Percentiles rank a stretch among this genome's conserved stretches.
phyloP scores from a whole-genome alignment of 2,888 invertebrate genomes.

The Orthonevra nobilis region DNA sequence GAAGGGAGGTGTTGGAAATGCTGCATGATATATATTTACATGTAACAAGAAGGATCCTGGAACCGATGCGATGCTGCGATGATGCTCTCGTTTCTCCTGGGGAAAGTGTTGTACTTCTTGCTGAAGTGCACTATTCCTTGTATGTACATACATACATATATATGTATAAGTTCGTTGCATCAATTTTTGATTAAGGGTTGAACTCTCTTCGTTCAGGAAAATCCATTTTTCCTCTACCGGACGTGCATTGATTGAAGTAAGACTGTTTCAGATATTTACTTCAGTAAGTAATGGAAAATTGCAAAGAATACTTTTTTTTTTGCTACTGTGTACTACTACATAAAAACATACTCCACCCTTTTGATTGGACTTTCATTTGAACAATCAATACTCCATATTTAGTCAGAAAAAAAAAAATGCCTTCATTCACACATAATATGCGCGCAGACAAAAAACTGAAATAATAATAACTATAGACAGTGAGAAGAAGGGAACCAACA shows the following conservation, averaged over 20 bases:
- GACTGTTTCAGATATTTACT: constrained; percentile 50
- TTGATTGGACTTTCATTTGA: neutral
- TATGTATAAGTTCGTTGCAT: constrained; percentile 63
- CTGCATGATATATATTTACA: constrained; percentile 60
- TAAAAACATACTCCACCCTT: constrained; percentile 47
- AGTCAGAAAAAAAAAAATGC: constrained; percentile 5
- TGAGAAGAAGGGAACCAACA: constrained; percentile 23
- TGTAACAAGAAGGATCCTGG: constrained; percentile 57
- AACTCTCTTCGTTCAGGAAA: constrained; percentile 29
- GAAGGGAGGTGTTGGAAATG: constrained; percentile 51
- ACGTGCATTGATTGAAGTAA: constrained; percentile 45
- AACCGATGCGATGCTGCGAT: constrained; percentile 20
- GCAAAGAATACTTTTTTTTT: neutral
- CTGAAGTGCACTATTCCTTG: constrained; percentile 60
- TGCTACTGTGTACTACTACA: constrained; percentile 1
- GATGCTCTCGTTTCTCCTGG: constrained; percentile 58
- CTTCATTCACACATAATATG: constrained; percentile 36
- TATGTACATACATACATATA: too few species aligned
- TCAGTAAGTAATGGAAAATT: constrained; percentile 14
- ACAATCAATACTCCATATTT: neutral
- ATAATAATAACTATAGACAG: neutral
- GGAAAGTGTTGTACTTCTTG: constrained; percentile 58
- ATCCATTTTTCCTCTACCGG: neutral
- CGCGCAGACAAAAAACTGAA: constrained; percentile 16
- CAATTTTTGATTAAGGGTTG: constrained; percentile 69